Base-by-base conservation (phyloP, 1,140 invertebrate genomes). In the Rhyzopertha dominica region DNA sequence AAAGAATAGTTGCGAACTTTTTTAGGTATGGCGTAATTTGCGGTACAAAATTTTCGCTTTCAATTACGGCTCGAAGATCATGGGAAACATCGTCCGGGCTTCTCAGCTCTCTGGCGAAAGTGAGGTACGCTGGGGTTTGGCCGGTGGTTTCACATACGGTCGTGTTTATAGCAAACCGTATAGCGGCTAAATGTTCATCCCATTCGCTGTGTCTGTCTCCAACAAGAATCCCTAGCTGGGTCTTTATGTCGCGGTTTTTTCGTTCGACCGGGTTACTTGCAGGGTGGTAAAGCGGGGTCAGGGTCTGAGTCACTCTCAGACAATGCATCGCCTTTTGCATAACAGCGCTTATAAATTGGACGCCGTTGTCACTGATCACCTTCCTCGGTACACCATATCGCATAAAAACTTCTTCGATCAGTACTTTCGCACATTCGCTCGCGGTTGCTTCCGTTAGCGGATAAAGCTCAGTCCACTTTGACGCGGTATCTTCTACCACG, bases 231-330 rank as follows among this genome's bases (percentile, higher is more conserved):
- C 53, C 39, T 1, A 73, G 47, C 51, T 65, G 63, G 1, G 56
- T 51, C 41, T 73, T 71, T 1, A 74, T 14, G 14, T 66, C 65
- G n/a, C 63, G 34, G 43, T 74, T 74, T 7, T 63, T 62, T 7
- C 70, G 41, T 49, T 74, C 71, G 0, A 63, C 61, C 0, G 61
- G 62, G 37, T 74, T 72, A 0, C 63, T 51, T 36, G 65, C 56
- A 4, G 69, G 61, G 43, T 69, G 65, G 43, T 73, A 72, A 0
- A 57, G 22, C 0, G 63, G 57, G 0, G 52, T 60, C 3, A 60
- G 50, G 14, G 42, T n/a, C 35, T 59, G 54, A 3, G 56, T 36
- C 1, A 61, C 47, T 9, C 41, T 43, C 0, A 61, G 14, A 3
- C 45, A 37, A 14, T 46, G 23, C 13, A 31, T 29, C 2, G 51